phyloP scores from a whole-genome alignment of 2,113 vertebrate species.

The Gracilinanus agilis region DNA sequence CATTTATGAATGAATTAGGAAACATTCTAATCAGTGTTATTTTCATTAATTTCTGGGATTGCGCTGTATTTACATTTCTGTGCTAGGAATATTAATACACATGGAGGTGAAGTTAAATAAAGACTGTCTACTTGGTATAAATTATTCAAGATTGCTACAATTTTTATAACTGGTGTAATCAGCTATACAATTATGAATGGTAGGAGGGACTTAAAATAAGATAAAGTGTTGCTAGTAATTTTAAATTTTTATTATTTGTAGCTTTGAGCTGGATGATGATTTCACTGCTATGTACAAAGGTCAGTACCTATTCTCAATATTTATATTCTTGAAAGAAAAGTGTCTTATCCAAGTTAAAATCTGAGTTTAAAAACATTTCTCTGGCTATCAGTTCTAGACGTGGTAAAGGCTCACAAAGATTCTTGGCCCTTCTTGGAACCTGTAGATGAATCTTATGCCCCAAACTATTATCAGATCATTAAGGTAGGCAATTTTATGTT shows the following conservation, averaged over 20 bases:
- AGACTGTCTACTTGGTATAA: neutral
- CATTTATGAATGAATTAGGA: neutral
- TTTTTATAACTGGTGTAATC: neutral
- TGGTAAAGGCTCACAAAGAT: slow-evolving; percentile 97
- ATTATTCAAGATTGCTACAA: neutral
- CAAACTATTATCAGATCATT: slow-evolving; percentile 97
- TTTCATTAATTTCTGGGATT: neutral
- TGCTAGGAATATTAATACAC: neutral
- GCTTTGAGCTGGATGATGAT: slow-evolving; percentile 97
- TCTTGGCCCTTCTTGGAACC: slow-evolving; percentile 98
- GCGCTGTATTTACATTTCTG: neutral
- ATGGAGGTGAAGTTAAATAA: neutral
- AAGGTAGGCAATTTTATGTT: slow-evolving; percentile 86
- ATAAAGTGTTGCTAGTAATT: slow-evolving; percentile 29
- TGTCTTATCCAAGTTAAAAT: neutral
- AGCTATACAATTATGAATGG: neutral
- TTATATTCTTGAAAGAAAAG: neutral
- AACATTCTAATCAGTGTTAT: neutral
- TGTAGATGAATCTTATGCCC: slow-evolving; percentile 96
- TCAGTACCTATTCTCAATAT: slow-evolving; percentile 74
- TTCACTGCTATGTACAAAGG: slow-evolving; percentile 99
- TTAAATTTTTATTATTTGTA: slow-evolving; percentile 77
- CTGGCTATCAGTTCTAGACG: slow-evolving; percentile 90
- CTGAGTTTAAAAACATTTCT: slow-evolving; percentile 1
- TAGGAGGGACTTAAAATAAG: neutral